Conservation (phyloP, 1,140 invertebrate genomes). For the Cydia splendana region DNA sequence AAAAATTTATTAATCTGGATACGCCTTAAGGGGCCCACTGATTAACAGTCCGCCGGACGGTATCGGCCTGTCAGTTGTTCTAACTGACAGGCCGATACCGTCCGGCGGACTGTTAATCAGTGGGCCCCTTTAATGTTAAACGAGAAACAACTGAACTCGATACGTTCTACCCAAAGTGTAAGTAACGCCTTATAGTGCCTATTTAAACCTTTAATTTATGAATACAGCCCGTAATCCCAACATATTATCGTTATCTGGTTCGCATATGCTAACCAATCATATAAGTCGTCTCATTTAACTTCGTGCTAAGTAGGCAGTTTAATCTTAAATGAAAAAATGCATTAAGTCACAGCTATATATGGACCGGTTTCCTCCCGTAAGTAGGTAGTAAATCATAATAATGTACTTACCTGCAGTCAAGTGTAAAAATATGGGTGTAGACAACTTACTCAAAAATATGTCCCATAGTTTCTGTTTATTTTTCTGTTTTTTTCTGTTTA, state of each 20-base stretch:
- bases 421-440: too few relatives aligned
- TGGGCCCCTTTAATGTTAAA: too few relatives aligned
- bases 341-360: background rate
- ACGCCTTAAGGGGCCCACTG: too few relatives aligned
- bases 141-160: background rate
- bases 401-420: too few relatives aligned
- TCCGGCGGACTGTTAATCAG: too few relatives aligned
- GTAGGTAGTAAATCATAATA: background rate
- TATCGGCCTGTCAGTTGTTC: too few relatives aligned
- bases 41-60: too few relatives aligned
- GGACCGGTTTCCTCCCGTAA: background rate
- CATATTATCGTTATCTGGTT: conserved; percentile 7
- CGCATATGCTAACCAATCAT: conserved; percentile 9
- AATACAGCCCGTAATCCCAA: background rate
- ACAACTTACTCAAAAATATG: too few relatives aligned
- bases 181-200: background rate
- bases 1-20: too few relatives aligned
- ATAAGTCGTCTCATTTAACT: background rate
- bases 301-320: conserved; percentile 13
- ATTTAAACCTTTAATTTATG: conserved; percentile 3
- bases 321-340: background rate
- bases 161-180: conserved; percentile 26
- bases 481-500: too few relatives aligned
- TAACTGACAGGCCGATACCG: too few relatives aligned
- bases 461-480: too few relatives aligned